A percentile compares a stretch with the other conserved stretches of the same genome.
Conservation (phyloP, 2,797 vertebrate species). For the Rhinoraja longicauda region DNA sequence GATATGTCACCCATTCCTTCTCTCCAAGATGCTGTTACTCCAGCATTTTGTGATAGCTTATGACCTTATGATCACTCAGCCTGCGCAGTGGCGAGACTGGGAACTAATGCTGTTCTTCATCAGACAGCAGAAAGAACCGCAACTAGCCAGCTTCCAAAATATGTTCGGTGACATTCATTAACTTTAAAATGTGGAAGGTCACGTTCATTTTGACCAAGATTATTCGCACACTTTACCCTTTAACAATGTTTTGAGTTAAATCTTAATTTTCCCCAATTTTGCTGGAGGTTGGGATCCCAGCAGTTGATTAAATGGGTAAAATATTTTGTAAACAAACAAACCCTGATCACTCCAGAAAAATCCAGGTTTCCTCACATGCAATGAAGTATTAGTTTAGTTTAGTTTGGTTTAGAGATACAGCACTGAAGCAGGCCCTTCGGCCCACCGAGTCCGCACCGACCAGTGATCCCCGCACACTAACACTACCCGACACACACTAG, state of each 20-base stretch:
- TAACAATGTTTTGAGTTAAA: background rate
- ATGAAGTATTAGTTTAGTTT: too few species aligned
- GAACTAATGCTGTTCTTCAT: background rate
- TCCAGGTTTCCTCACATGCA: too few species aligned
- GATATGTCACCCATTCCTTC: too few species aligned
- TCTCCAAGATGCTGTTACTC: too few species aligned
- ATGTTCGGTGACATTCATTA: background rate
- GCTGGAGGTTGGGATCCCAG: background rate
- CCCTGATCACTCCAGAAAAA: too few species aligned
- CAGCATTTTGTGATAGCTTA: too few species aligned
- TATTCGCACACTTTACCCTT: background rate
- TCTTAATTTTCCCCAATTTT: background rate
- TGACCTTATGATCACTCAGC: too few species aligned
- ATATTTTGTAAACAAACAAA: background rate
- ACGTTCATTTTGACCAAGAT: background rate
- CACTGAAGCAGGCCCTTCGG: too few species aligned
- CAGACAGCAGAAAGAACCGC: background rate
- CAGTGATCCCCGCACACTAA: too few species aligned
- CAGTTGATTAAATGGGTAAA: background rate
- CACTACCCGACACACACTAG: too few species aligned
- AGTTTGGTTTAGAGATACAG: too few species aligned
- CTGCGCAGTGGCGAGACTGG: background rate
- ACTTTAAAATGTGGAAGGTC: constrained; percentile 19
- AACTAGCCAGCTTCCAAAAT: background rate
- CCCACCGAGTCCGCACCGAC: too few species aligned